These are phyloP conservation scores for Lerista edwardsae DNA, from an alignment of 2,797 vertebrate species.

Conservation along the genomic window DNA sequence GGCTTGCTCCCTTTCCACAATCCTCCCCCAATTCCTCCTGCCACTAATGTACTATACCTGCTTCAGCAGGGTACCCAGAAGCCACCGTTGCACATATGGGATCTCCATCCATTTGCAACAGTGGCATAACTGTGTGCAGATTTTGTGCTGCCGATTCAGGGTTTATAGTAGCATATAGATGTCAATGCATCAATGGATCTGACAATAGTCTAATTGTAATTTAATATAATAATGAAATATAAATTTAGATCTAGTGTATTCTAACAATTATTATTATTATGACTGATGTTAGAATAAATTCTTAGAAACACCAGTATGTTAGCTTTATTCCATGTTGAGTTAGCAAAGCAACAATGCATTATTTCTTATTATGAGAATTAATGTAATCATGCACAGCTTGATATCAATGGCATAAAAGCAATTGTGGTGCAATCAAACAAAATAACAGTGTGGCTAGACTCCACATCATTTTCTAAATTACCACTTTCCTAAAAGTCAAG, in stretches of 20 bases:
- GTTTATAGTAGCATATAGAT: too few relatives aligned
- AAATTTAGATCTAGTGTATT: not conserved
- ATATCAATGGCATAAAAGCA: conserved; percentile 70
- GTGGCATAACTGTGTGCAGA: too few relatives aligned
- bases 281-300: conserved; percentile 40
- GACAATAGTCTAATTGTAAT: too few relatives aligned
- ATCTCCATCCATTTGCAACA: too few relatives aligned
- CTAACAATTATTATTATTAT: conserved; percentile 40
- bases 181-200: too few relatives aligned
- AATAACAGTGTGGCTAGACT: conserved; percentile 64
- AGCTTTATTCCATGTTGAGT: conserved; percentile 52
- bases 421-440: conserved; percentile 72
- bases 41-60: too few relatives aligned
- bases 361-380: conserved; percentile 69
- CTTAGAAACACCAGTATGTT: conserved; percentile 40
- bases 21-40: too few relatives aligned
- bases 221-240: too few relatives aligned
- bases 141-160: too few relatives aligned
- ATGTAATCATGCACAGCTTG: conserved; percentile 74
- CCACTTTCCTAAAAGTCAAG: conserved; percentile 66
- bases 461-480: conserved; percentile 69
- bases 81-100: too few relatives aligned
- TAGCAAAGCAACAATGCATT: conserved; percentile 55
- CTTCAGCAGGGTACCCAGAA: too few relatives aligned
- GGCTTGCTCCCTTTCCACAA: too few relatives aligned